A percentile compares a stretch with the other conserved stretches of the same genome.
phyloP scores from a whole-genome alignment of 2,888 invertebrate genomes.

The Thalpophila matura region DNA sequence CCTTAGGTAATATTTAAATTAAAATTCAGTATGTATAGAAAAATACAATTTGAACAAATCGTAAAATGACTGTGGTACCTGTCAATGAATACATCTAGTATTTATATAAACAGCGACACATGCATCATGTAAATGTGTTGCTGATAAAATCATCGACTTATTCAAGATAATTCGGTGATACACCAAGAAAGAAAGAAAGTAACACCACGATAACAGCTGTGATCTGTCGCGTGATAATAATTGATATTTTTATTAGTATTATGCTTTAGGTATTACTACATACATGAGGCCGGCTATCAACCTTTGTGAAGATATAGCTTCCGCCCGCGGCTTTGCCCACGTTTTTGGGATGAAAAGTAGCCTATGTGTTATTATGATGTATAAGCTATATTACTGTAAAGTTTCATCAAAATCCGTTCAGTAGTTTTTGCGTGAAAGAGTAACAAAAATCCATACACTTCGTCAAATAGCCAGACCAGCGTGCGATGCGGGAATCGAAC shows the following conservation, averaged over 20 bases:
- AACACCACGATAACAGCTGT: conserved; percentile 24
- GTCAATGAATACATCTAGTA: conserved; percentile 8
- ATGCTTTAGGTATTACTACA: too few species aligned
- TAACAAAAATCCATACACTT: too few species aligned
- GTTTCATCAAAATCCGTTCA: too few species aligned
- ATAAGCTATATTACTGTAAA: too few species aligned
- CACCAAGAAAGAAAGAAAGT: too few species aligned
- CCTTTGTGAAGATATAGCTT: conserved; percentile 11
- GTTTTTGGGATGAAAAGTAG: too few species aligned
- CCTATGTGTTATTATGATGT: too few species aligned
- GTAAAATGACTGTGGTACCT: conserved; percentile 8
- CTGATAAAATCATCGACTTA: conserved; percentile 34
- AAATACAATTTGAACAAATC: neutral
- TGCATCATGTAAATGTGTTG: conserved; percentile 6
- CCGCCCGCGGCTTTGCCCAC: too few species aligned
- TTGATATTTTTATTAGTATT: too few species aligned
- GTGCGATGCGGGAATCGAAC: too few species aligned
- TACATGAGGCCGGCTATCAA: conserved; percentile 20
- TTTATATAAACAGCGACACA: conserved; percentile 29
- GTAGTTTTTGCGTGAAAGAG: too few species aligned
- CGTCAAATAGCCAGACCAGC: too few species aligned
- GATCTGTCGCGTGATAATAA: conserved; percentile 27
- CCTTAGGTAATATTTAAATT: conserved; percentile 7
- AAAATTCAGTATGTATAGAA: neutral
- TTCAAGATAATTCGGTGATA: conserved; percentile 45